phyloP scores from a whole-genome alignment of 2,888 invertebrate species.

The Sinhomidia bicolor region DNA sequence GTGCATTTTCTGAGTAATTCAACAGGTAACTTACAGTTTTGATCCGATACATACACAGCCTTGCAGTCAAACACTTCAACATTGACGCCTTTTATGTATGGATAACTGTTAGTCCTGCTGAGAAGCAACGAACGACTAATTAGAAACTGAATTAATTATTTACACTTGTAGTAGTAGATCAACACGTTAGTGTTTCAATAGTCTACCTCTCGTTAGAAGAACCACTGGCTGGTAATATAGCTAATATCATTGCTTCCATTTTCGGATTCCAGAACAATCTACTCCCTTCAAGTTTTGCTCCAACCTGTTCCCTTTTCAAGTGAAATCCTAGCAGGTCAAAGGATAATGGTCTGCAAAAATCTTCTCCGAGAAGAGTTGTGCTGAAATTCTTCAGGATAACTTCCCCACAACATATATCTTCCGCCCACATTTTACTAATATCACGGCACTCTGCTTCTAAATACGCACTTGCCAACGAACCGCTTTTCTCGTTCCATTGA shows the following conservation, averaged over 20 bases:
- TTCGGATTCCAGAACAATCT: constrained; percentile 78
- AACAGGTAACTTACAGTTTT: constrained; percentile 80
- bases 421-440: constrained; percentile 74
- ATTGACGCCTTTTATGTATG: constrained; percentile 77
- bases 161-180: no score
- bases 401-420: constrained; percentile 77
- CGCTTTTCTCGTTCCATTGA: constrained; percentile 78
- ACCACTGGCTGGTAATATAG: constrained; percentile 5
- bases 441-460: constrained; percentile 78
- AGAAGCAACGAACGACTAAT: background rate
- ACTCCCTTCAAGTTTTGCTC: constrained; percentile 79
- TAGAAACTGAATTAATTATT: no score
- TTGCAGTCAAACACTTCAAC: constrained; percentile 79
- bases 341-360: constrained; percentile 76
- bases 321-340: constrained; percentile 78
- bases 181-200: no score
- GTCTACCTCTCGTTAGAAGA: constrained; percentile 32
- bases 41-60: constrained; percentile 77
- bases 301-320: constrained; percentile 77
- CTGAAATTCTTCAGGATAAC: constrained; percentile 77
- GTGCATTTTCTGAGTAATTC: no score
- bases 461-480: constrained; percentile 75
- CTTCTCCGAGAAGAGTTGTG: constrained; percentile 75
- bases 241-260: constrained; percentile 62
- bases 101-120: constrained; percentile 2